A percentile compares a stretch with the other conserved stretches of the same genome.
phyloP scores from a whole-genome alignment of 2,888 invertebrate genomes.

The Linnaemya tessellans region DNA sequence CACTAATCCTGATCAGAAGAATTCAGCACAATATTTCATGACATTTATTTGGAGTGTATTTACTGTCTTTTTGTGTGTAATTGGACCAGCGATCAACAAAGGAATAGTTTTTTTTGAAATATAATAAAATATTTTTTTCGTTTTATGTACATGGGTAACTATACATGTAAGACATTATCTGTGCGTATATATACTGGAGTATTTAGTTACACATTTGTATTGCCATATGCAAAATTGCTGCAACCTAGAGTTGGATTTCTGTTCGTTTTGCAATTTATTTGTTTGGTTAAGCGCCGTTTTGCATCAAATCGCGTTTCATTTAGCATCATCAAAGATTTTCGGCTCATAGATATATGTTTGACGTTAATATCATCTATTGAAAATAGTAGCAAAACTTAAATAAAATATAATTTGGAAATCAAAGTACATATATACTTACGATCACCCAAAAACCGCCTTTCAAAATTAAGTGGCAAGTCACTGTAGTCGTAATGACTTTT shows the following conservation, averaged over 20 bases:
- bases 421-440: too few relatives aligned
- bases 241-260: conserved; percentile 75
- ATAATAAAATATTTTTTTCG: too few relatives aligned
- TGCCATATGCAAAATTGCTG: conserved; percentile 77
- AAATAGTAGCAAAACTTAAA: conserved; percentile 2
- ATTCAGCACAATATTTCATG: too few relatives aligned
- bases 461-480: conserved; percentile 82
- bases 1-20: too few relatives aligned
- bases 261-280: conserved; percentile 73
- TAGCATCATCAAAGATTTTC: conserved; percentile 80
- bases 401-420: background rate
- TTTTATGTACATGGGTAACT: too few relatives aligned
- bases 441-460: conserved; percentile 79
- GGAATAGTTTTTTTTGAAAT: too few relatives aligned
- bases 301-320: conserved; percentile 78
- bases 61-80: too few relatives aligned
- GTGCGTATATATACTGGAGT: too few relatives aligned
- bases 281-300: conserved; percentile 77
- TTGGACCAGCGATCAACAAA: too few relatives aligned
- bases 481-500: conserved; percentile 79
- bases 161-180: too few relatives aligned
- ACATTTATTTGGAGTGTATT: too few relatives aligned
- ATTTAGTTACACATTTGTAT: conserved; percentile 62
- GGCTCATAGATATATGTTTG: conserved; percentile 79
- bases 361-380: conserved; percentile 78